Conservation (phyloP, 2,797 vertebrate species). For the Pitangus sulphuratus region DNA sequence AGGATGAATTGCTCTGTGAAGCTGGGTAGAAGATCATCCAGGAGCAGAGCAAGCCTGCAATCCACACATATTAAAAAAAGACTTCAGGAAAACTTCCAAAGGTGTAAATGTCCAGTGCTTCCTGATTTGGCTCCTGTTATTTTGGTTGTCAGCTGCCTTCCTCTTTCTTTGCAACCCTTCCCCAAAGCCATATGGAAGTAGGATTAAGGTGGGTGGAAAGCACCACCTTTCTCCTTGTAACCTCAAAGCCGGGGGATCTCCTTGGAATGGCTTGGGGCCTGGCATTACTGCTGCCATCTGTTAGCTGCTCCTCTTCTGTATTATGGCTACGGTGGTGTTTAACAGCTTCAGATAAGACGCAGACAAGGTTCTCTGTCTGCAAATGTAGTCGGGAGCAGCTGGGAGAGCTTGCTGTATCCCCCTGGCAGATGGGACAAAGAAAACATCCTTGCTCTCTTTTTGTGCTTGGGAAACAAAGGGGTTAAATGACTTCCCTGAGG, state of each 20-base stretch:
- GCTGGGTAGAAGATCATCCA: not conserved
- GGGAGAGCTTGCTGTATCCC: not conserved
- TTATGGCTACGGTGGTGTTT: rapidly evolving
- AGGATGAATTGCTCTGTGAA: not conserved
- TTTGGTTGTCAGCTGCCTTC: not conserved
- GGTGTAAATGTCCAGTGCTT: not conserved
- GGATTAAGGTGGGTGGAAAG: constrained; percentile 56
- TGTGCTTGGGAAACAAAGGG: not conserved
- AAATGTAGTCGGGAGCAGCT: not conserved
- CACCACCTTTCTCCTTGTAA: constrained; percentile 40
- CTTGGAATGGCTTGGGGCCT: not conserved
- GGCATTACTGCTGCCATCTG: constrained; percentile 46
- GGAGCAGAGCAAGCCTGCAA: not conserved
- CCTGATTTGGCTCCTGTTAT: not conserved
- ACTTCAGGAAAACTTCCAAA: not conserved
- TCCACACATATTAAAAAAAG: not conserved
- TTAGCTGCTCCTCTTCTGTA: not conserved
- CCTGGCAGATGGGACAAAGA: not conserved
- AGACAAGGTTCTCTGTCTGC: not conserved
- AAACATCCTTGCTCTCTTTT: not conserved
- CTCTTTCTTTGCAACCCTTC: not conserved
- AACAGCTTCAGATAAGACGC: not conserved
- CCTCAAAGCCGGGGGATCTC: not conserved
- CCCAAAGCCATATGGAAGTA: constrained; percentile 34
- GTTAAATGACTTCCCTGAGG: not conserved